These are phyloP conservation scores for Emesis furor DNA, from an alignment of 2,888 invertebrate genomes.

Conservation along the genomic window DNA sequence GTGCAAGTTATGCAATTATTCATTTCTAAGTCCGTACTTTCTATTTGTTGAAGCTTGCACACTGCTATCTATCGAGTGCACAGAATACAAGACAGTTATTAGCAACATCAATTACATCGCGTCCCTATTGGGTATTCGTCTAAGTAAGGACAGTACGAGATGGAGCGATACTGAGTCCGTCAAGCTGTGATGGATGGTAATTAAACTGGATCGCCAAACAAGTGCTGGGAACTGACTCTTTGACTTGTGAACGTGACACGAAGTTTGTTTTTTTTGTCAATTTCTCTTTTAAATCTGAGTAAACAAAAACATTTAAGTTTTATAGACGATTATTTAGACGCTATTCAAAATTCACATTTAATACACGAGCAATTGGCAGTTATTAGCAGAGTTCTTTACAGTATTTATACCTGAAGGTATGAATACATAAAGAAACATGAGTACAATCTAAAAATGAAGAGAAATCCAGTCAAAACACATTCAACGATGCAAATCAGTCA, in stretches of 20 bases:
- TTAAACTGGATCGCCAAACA: conserved; percentile 77
- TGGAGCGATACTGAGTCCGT: conserved; percentile 79
- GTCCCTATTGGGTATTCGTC: conserved; percentile 78
- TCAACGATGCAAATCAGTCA: no score
- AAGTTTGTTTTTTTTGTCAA: conserved; percentile 43
- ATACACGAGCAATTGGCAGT: not conserved
- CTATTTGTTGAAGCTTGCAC: conserved; percentile 23
- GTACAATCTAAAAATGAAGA: no score
- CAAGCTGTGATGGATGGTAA: conserved; percentile 82
- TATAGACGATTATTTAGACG: not conserved
- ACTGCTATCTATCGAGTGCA: conserved; percentile 7
- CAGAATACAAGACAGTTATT: conserved; percentile 73
- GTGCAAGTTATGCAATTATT: no score
- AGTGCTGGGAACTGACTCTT: conserved; percentile 72
- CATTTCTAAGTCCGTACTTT: not conserved
- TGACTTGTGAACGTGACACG: conserved; percentile 54
- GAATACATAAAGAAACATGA: no score
- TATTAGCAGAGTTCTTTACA: no score
- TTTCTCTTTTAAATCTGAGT: conserved; percentile 8
- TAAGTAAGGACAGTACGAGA: conserved; percentile 74
- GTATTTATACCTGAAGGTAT: no score
- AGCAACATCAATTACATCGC: conserved; percentile 80
- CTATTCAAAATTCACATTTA: not conserved
- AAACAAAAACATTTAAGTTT: not conserved
- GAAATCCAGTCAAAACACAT: no score